Percentiles rank a stretch among this genome's conserved stretches.
These are phyloP conservation scores for Percopsis omiscomaycus DNA, from an alignment of 2,797 vertebrate species.

Conservation along the genomic window DNA sequence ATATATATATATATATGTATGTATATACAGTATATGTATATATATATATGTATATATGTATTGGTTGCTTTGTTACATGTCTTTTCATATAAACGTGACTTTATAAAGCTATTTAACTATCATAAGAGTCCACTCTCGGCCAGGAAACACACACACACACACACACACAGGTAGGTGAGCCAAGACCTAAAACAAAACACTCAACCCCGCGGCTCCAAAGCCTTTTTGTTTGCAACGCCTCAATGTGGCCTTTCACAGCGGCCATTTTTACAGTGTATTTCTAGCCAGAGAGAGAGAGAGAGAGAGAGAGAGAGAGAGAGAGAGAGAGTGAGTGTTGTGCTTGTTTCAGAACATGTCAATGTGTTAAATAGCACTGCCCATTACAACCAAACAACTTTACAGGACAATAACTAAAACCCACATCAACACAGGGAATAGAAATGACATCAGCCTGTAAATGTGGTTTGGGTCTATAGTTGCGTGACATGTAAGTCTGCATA, in stretches of 20 bases:
- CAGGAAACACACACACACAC: too few relatives aligned
- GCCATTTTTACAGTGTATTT: conserved; percentile 79
- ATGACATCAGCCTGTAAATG: conserved; percentile 20
- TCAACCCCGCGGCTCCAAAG: conserved; percentile 56
- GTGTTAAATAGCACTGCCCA: too few relatives aligned
- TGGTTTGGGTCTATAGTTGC: not conserved
- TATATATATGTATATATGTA: too few relatives aligned
- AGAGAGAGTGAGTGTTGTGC: not conserved
- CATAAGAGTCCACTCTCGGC: too few relatives aligned
- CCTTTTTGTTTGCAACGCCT: conserved; percentile 67
- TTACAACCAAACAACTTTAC: not conserved
- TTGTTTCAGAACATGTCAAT: too few relatives aligned
- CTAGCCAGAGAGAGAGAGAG: conserved; percentile 68
- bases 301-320: too few relatives aligned
- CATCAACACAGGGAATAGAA: not conserved
- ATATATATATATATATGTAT: not conserved
- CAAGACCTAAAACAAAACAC: conserved; percentile 36
- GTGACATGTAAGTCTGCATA: conserved; percentile 5
- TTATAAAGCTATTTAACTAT: conserved; percentile 11
- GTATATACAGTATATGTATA: not conserved
- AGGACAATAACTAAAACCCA: conserved; percentile 1
- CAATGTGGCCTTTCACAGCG: conserved; percentile 69
- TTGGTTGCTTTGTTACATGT: not conserved
- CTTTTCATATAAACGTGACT: not conserved
- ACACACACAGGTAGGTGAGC: conserved; percentile 43